Conservation (phyloP, 2,113 vertebrate species). For the Lontra canadensis region DNA sequence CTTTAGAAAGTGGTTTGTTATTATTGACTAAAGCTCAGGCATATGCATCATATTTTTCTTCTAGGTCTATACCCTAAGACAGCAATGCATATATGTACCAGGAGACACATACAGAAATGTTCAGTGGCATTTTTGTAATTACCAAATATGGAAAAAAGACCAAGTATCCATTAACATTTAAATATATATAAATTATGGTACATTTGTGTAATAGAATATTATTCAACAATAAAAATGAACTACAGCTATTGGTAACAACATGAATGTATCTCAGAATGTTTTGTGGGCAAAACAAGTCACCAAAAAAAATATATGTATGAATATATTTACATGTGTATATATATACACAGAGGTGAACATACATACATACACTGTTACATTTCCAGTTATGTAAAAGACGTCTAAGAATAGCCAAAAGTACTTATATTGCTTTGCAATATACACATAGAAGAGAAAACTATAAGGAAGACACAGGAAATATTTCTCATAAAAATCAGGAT, state of each 20-base stretch:
- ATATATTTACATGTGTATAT: not conserved
- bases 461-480: not conserved
- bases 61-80: not conserved
- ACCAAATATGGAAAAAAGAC: not conserved
- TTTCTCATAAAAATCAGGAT: not conserved
- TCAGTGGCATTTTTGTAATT: not conserved
- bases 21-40: not conserved
- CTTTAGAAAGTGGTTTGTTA: not conserved
- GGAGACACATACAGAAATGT: not conserved
- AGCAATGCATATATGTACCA: not conserved
- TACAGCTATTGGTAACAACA: not conserved
- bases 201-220: not conserved
- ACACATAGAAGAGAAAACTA: not conserved
- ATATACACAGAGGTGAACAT: not conserved
- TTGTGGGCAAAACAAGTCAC: not conserved
- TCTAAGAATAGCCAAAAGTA: not conserved
- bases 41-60: not conserved
- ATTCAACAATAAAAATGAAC: not conserved
- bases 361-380: not conserved
- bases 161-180: not conserved
- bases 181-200: not conserved
- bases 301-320: not conserved
- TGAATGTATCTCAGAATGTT: not conserved
- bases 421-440: not conserved
- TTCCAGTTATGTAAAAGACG: slow-evolving; percentile 1